Evolutionary conservation across 2,797 vertebrate genomes (phyloP).

Genomic region (Valencia hispanica): DNA sequence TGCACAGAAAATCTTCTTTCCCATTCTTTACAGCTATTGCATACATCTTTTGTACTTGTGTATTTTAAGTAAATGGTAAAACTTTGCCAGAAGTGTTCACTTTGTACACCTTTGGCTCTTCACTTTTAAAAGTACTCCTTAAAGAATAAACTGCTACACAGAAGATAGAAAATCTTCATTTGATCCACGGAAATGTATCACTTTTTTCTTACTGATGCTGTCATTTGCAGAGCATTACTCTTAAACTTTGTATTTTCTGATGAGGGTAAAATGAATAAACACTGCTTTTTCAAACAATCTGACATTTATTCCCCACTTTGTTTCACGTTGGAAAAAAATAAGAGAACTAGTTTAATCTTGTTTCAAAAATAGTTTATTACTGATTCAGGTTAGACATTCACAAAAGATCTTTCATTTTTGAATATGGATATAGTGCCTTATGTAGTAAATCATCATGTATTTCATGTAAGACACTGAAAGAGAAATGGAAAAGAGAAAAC

Average conservation of each 20-base stretch:
- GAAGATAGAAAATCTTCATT: not conserved
- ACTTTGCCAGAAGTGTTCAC: not conserved
- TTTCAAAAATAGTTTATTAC: conserved; percentile 82
- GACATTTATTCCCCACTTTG: not conserved
- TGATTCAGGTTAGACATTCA: conserved; percentile 73
- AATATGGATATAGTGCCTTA: conserved; percentile 69
- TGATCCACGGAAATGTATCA: conserved; percentile 28
- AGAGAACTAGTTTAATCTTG: conserved; percentile 23
- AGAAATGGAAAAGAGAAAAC: conserved; percentile 56
- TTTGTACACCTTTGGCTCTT: not conserved
- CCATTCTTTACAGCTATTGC: not conserved
- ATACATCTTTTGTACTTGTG: not conserved
- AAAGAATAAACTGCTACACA: not conserved
- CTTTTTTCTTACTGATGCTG: conserved; percentile 21
- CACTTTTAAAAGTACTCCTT: not conserved
- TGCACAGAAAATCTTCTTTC: not conserved
- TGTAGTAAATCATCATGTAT: conserved; percentile 66
- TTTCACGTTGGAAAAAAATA: not conserved
- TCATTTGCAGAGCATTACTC: not conserved
- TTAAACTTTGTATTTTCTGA: conserved; percentile 8
- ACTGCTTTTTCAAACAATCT: not conserved
- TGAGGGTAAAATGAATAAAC: not conserved
- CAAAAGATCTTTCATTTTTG: conserved; percentile 68
- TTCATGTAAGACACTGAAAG: conserved; percentile 66
- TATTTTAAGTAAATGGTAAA: not conserved